Conservation (phyloP, 2,888 invertebrate genomes). For the Pterostichus niger region DNA sequence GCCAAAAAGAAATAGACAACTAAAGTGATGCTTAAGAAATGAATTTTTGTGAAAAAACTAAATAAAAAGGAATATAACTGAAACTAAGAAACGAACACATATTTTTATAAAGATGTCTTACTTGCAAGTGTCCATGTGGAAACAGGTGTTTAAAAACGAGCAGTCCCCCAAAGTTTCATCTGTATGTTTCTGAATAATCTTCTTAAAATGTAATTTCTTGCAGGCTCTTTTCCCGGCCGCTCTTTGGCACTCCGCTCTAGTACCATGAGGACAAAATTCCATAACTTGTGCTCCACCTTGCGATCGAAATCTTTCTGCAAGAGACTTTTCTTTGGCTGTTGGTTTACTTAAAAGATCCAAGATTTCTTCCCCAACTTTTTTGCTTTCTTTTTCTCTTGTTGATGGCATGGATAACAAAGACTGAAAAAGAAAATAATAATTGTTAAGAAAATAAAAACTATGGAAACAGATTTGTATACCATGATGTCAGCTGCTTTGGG, state of each 20-base stretch:
- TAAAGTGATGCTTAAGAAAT: too few relatives aligned
- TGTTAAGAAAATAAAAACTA: slow-evolving; percentile 51
- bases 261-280: slow-evolving; percentile 98
- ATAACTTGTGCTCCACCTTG: slow-evolving; percentile 95
- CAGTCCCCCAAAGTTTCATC: slow-evolving; percentile 97
- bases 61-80: too few relatives aligned
- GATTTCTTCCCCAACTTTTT: slow-evolving; percentile 97
- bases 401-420: slow-evolving; percentile 94
- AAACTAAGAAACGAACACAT: too few relatives aligned
- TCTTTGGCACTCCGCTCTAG: slow-evolving; percentile 91
- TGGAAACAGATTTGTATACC: slow-evolving; percentile 76
- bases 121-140: slow-evolving; percentile 99
- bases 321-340: slow-evolving; percentile 95
- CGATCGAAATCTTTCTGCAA: slow-evolving; percentile 97
- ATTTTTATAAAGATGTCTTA: slow-evolving; percentile 73
- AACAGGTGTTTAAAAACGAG: slow-evolving; percentile 98
- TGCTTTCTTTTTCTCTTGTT: slow-evolving; percentile 96
- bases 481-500: slow-evolving; percentile 83
- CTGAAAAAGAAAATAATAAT: slow-evolving; percentile 77
- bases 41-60: too few relatives aligned
- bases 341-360: slow-evolving; percentile 95
- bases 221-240: slow-evolving; percentile 80
- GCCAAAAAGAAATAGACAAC: too few relatives aligned
- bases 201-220: slow-evolving; percentile 96
- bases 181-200: slow-evolving; percentile 97